Conservation (phyloP, 2,113 vertebrate genomes). For the Myotis davidii region DNA sequence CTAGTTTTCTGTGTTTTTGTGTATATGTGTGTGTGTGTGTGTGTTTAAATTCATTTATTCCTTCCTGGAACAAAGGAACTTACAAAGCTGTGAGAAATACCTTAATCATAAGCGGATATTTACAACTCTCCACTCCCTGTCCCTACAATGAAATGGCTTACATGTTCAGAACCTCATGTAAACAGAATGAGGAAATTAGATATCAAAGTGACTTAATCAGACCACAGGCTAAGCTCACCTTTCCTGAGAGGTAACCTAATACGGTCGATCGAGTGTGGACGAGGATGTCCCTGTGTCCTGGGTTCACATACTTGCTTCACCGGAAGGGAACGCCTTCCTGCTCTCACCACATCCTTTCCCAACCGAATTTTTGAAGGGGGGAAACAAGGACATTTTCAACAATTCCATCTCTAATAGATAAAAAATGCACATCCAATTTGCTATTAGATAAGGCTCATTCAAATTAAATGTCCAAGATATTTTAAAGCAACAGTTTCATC, state of each 20-base stretch:
- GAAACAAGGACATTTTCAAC: neutral
- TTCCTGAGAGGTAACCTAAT: neutral
- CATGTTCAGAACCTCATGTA: neutral
- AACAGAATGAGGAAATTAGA: conserved; percentile 28
- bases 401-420: conserved; percentile 67
- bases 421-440: conserved; percentile 79
- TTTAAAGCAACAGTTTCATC: conserved; percentile 68
- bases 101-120: neutral
- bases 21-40: too few species aligned
- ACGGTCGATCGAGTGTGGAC: neutral
- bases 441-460: conserved; percentile 76
- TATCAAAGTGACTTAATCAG: neutral
- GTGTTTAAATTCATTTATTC: neutral
- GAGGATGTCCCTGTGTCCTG: neutral
- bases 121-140: neutral
- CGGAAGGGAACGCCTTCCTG: neutral
- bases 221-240: neutral
- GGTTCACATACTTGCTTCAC: conserved; percentile 2
- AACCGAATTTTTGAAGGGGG: neutral
- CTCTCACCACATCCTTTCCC: neutral
- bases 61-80: neutral
- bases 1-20: neutral
- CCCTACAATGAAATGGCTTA: neutral
- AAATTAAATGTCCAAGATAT: conserved; percentile 68
- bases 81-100: neutral